Evolutionary conservation across 2,797 vertebrate species (phyloP).

Genomic region (Pantherophis vulpinus): DNA sequence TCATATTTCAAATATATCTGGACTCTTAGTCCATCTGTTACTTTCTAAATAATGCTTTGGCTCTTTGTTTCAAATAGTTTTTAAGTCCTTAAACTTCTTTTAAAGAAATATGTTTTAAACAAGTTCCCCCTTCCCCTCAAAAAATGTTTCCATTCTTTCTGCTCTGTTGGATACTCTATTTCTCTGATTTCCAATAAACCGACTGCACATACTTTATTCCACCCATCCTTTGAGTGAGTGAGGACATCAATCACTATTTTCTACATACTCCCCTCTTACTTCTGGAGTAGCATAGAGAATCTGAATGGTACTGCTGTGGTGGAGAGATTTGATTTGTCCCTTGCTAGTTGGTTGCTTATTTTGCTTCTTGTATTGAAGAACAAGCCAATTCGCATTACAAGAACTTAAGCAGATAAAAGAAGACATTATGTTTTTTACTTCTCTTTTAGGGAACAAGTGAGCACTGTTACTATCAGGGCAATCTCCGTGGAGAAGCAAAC

Average conservation of each 20-base stretch:
- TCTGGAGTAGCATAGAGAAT: background rate
- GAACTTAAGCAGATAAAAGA: background rate
- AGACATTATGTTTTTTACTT: background rate
- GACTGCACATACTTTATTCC: background rate
- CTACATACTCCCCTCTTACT: background rate
- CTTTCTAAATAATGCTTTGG: background rate
- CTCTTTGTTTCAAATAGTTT: background rate
- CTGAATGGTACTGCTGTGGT: background rate
- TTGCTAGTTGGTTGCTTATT: background rate
- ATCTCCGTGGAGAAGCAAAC: constrained; percentile 73
- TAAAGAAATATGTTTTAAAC: too few species aligned
- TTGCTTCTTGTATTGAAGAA: background rate
- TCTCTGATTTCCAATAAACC: background rate
- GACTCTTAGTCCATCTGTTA: background rate
- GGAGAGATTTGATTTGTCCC: background rate
- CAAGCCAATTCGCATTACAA: background rate
- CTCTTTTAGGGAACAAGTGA: constrained; percentile 79
- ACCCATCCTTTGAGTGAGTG: background rate
- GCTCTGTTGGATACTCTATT: background rate
- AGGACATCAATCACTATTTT: too few species aligned
- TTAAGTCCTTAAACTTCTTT: background rate
- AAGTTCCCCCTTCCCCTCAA: too few species aligned
- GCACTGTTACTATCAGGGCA: constrained; percentile 95
- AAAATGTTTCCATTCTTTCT: background rate
- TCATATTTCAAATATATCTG: background rate